Conservation (phyloP, 64 coral and sea anemone species). For the Porites australiensis region DNA sequence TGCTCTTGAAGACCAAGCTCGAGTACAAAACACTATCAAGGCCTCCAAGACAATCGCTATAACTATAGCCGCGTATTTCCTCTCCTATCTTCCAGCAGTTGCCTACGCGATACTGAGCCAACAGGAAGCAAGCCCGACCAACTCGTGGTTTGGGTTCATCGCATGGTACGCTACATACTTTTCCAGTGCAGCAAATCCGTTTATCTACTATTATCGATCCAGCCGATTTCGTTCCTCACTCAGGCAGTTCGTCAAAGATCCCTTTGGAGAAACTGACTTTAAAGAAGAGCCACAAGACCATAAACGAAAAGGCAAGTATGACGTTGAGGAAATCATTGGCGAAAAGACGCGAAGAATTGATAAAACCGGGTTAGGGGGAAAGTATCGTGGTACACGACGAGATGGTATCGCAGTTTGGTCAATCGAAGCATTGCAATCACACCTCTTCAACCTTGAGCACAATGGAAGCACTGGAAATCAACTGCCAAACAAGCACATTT, state of each 20-base stretch:
- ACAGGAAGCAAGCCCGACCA: neutral
- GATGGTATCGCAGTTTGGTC: neutral
- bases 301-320: neutral
- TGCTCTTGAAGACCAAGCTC: neutral
- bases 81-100: neutral
- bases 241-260: too few species aligned
- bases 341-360: neutral
- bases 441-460: neutral
- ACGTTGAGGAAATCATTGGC: neutral
- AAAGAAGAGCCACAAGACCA: neutral
- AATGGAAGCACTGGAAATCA: too few species aligned
- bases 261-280: too few species aligned
- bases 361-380: neutral
- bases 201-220: too few species aligned
- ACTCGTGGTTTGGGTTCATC: neutral
- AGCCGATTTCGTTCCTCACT: too few species aligned
- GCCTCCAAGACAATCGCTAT: neutral
- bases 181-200: too few species aligned
- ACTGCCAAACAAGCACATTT: too few species aligned
- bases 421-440: neutral
- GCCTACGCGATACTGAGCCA: neutral
- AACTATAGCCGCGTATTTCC: neutral
- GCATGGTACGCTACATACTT: too few species aligned
- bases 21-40: neutral
- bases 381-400: neutral